Evolutionary conservation across 2,888 invertebrate genomes (phyloP).

Genomic region (Drosophila emarginata): DNA sequence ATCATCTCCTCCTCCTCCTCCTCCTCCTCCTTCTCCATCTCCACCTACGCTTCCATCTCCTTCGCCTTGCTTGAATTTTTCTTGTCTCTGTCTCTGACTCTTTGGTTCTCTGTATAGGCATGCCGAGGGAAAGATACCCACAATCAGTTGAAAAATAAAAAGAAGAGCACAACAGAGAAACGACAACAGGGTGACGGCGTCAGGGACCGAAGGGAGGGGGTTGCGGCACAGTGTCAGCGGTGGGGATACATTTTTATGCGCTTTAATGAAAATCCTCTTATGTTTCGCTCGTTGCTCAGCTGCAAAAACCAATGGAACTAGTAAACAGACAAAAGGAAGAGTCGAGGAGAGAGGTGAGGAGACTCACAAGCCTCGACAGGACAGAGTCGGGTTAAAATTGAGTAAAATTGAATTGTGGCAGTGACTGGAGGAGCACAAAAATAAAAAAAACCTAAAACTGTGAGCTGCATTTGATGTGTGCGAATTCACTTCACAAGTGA

Average conservation of each 20-base stretch:
- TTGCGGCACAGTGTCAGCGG: not conserved
- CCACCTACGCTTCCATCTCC: not conserved
- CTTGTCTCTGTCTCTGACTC: slow-evolving; percentile 11
- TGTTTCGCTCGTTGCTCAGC: slow-evolving; percentile 39
- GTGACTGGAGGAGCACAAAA: not conserved
- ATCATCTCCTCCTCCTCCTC: not conserved
- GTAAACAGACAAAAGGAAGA: slow-evolving; percentile 9
- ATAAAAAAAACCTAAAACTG: not conserved
- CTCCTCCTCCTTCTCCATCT: not conserved
- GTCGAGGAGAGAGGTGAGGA: not conserved
- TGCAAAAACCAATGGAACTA: slow-evolving; percentile 16
- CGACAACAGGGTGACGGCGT: not conserved
- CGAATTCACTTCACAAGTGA: not conserved
- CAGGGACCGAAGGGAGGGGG: not conserved
- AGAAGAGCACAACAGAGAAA: slow-evolving; percentile 15
- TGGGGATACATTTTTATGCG: slow-evolving; percentile 57
- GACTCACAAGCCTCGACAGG: slow-evolving; percentile 11
- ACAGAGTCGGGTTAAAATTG: slow-evolving; percentile 11
- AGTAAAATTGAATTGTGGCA: slow-evolving; percentile 3
- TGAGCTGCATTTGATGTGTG: not conserved
- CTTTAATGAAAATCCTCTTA: slow-evolving; percentile 77
- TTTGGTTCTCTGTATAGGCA: slow-evolving; percentile 55
- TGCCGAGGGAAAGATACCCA: slow-evolving; percentile 40
- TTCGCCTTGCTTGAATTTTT: slow-evolving; percentile 15
- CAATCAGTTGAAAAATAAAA: slow-evolving; percentile 34